These are phyloP conservation scores for Prolemur simus DNA, from an alignment of 2,113 vertebrate genomes.

Conservation along the genomic window DNA sequence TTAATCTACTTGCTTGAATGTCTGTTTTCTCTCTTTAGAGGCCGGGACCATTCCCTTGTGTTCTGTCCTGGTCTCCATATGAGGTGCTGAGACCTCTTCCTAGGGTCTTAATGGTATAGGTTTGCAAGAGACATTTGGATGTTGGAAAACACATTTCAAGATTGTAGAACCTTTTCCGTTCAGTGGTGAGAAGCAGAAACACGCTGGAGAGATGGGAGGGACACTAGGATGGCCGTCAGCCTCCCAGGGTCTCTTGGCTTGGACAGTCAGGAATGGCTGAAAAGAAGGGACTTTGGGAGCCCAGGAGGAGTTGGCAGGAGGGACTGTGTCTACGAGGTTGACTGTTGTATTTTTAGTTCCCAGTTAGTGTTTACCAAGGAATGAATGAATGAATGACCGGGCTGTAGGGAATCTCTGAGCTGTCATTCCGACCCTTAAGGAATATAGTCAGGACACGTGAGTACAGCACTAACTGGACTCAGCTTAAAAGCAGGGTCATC, in stretches of 20 bases:
- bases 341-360: too few species aligned
- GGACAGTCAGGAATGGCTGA: background rate
- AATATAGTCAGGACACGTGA: rapidly evolving
- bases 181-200: background rate
- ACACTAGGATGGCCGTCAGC: background rate
- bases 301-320: background rate
- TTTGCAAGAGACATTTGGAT: background rate
- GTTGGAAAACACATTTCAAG: background rate
- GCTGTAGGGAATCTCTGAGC: background rate
- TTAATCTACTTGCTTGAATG: background rate
- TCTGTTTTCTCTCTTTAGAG: background rate
- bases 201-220: rapidly evolving
- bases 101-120: background rate
- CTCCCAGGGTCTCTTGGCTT: background rate
- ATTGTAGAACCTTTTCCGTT: background rate
- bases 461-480: background rate
- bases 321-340: background rate
- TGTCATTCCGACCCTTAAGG: background rate
- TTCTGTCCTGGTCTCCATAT: background rate
- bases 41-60: background rate
- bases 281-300: background rate
- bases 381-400: too few species aligned
- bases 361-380: background rate
- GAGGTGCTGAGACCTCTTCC: background rate
- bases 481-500: background rate